Percentiles rank a stretch among this genome's conserved stretches.
Evolutionary conservation across 2,113 vertebrate species (phyloP).

Genomic region (Gadus chalcogrammus): DNA sequence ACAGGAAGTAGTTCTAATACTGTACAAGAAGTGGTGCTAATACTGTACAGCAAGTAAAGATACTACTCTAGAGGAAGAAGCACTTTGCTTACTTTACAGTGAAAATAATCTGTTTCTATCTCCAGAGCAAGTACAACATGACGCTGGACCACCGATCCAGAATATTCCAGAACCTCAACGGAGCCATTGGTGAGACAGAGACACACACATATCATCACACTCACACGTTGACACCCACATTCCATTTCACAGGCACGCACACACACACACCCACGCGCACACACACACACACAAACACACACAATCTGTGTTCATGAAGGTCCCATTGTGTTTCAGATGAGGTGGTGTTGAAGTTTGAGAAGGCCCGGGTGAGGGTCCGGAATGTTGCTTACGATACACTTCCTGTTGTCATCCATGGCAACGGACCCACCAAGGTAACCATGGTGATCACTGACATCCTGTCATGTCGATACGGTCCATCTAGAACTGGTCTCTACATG

Average conservation of each 20-base stretch:
- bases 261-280: too few species aligned
- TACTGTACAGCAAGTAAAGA: too few species aligned
- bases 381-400: slow-evolving; percentile 80
- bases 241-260: background rate
- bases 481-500: background rate
- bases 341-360: slow-evolving; percentile 80
- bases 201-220: background rate
- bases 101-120: slow-evolving; percentile 61
- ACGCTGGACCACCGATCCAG: slow-evolving; percentile 75
- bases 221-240: slow-evolving; percentile 1
- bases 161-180: slow-evolving; percentile 82
- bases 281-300: background rate
- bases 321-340: slow-evolving; percentile 63
- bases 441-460: too few species aligned
- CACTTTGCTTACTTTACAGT: background rate
- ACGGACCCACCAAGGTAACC: slow-evolving; percentile 79
- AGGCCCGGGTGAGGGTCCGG: slow-evolving; percentile 70
- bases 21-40: too few species aligned
- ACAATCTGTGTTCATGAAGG: too few species aligned
- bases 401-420: slow-evolving; percentile 79
- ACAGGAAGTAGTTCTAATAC: too few species aligned
- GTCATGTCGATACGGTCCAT: too few species aligned
- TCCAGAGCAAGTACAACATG: slow-evolving; percentile 72
- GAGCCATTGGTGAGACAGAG: slow-evolving; percentile 72
- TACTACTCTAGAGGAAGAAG: too few species aligned